A percentile compares a stretch with the other conserved stretches of the same genome.
phyloP scores from a whole-genome alignment of 2,113 vertebrate species.

The Ophthalmolycus amberensis region DNA sequence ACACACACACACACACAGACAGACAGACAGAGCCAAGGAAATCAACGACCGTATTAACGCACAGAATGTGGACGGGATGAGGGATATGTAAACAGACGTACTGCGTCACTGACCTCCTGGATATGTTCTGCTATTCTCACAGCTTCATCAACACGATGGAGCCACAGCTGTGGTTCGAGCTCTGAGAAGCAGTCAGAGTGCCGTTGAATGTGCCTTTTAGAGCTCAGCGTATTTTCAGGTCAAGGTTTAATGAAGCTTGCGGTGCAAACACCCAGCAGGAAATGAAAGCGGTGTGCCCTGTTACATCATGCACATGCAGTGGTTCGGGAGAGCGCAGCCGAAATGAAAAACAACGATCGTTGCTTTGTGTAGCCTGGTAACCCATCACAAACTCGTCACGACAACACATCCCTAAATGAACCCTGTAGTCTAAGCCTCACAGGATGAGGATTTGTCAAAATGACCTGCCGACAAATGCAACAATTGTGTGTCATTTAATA shows the following conservation, averaged over 20 bases:
- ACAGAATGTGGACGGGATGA: background rate
- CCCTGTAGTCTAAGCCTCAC: background rate
- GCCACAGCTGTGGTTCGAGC: background rate
- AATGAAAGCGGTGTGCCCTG: background rate
- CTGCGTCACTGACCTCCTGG: background rate
- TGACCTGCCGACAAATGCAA: background rate
- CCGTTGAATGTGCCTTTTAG: background rate
- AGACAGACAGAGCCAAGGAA: too few relatives aligned
- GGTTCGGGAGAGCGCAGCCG: background rate
- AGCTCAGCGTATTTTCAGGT: constrained; percentile 8
- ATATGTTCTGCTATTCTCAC: background rate
- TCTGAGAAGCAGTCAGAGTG: background rate
- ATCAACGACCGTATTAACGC: background rate
- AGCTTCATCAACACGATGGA: background rate
- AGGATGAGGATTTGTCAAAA: constrained; percentile 5
- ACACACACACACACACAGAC: background rate
- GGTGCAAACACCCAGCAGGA: background rate
- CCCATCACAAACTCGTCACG: background rate
- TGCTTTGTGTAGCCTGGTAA: constrained; percentile 8
- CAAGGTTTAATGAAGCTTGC: constrained; percentile 19
- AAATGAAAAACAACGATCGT: background rate
- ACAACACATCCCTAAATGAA: background rate
- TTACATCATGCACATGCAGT: constrained; percentile 19
- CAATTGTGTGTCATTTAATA: background rate
- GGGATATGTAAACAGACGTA: background rate